A percentile compares a stretch with the other conserved stretches of the same genome.
Evolutionary conservation across 2,888 invertebrate species (phyloP).

Genomic region (Spodoptera exigua): DNA sequence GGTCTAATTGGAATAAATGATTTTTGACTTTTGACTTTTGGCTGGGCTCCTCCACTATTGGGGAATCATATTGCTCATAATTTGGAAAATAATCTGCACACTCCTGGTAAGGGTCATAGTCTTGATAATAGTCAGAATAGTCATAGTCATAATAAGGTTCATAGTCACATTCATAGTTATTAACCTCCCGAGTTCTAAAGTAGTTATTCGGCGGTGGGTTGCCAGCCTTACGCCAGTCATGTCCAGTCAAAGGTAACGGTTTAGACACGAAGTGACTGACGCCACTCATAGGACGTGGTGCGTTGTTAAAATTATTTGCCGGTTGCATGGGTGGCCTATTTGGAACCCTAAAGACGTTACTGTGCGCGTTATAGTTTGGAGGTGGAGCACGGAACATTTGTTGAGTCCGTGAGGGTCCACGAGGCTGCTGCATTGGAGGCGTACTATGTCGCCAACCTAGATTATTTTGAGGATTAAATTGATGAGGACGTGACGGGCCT

Average conservation of each 20-base stretch:
- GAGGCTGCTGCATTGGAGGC: slow-evolving; percentile 2
- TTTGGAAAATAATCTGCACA: neutral
- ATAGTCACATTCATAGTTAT: slow-evolving; percentile 40
- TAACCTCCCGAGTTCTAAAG: slow-evolving; percentile 47
- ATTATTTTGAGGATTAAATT: too few species aligned
- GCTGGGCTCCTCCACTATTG: too few species aligned
- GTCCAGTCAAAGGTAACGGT: slow-evolving; percentile 10
- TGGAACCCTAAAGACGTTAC: slow-evolving; percentile 26
- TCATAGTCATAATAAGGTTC: slow-evolving; percentile 9
- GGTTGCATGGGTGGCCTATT: neutral
- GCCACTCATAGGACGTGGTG: slow-evolving; percentile 23
- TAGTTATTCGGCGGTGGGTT: slow-evolving; percentile 50
- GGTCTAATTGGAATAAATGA: too few species aligned
- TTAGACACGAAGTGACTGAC: slow-evolving; percentile 35
- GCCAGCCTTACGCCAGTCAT: slow-evolving; percentile 38
- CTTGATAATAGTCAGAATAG: slow-evolving; percentile 7
- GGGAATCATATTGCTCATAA: too few species aligned
- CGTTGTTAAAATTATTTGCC: neutral
- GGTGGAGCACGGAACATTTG: slow-evolving; percentile 42
- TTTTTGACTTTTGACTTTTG: too few species aligned
- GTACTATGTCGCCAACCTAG: too few species aligned
- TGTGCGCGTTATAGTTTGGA: slow-evolving; percentile 36
- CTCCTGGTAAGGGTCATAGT: neutral
- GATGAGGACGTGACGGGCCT: slow-evolving; percentile 5
- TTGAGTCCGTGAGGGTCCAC: slow-evolving; percentile 35